A percentile compares a stretch with the other conserved stretches of the same genome.
phyloP scores from a whole-genome alignment of 2,113 vertebrate genomes.

The Dromiciops gliroides region DNA sequence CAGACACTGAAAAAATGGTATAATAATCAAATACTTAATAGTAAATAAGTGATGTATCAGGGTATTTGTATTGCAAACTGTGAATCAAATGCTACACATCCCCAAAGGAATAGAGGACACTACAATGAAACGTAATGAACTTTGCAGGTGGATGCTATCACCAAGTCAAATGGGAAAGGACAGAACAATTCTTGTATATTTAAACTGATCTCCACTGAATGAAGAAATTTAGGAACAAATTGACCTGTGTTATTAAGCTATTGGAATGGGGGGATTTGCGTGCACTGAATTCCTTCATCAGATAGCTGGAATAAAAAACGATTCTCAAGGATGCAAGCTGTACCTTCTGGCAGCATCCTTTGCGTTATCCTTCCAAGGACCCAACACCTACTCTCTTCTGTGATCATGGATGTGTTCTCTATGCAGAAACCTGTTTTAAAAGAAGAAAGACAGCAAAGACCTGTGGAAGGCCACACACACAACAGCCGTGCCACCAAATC shows the following conservation, averaged over 20 bases:
- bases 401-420: conserved; percentile 75
- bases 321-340: conserved; percentile 48
- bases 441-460: conserved; percentile 63
- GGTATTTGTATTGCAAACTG: conserved; percentile 89
- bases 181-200: conserved; percentile 76
- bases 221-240: conserved; percentile 72
- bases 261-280: conserved; percentile 55
- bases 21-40: conserved; percentile 87
- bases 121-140: conserved; percentile 66
- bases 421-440: conserved; percentile 66
- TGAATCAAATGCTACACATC: conserved; percentile 85
- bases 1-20: conserved; percentile 81
- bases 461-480: conserved; percentile 71
- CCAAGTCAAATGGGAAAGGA: conserved; percentile 54
- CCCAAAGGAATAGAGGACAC: conserved; percentile 80
- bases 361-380: conserved; percentile 71
- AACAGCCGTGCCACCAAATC: conserved; percentile 70
- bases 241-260: conserved; percentile 60
- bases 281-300: conserved; percentile 74
- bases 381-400: conserved; percentile 68
- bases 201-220: conserved; percentile 74
- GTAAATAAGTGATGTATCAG: conserved; percentile 88
- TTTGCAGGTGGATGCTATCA: conserved; percentile 64
- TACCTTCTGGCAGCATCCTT: conserved; percentile 35
- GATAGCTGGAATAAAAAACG: conserved; percentile 65